A percentile compares a stretch with the other conserved stretches of the same genome.
Evolutionary conservation across 53 echinoderm and acorn worm genomes (phyloP).

Genomic region (Holothuria scabra): DNA sequence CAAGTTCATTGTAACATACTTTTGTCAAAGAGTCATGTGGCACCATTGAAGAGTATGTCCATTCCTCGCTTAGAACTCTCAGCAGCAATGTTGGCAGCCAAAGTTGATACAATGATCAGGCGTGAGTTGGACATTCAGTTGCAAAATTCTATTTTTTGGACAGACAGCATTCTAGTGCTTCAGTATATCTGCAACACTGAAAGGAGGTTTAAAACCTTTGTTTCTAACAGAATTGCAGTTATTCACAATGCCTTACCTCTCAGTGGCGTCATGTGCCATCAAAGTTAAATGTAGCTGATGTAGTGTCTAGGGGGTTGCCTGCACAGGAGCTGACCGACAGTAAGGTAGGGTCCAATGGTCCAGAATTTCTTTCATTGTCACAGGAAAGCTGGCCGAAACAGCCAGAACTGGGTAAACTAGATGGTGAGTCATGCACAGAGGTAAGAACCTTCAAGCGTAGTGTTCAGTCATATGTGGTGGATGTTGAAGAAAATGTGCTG

Average conservation of each 20-base stretch:
- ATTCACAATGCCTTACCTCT: conserved; percentile 42
- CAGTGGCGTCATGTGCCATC: conserved; percentile 65
- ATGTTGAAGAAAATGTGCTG: neutral
- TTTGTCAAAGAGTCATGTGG: conserved; percentile 59
- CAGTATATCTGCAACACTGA: conserved; percentile 54
- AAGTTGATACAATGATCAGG: conserved; percentile 44
- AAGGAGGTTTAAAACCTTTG: conserved; percentile 68
- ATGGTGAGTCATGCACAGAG: conserved; percentile 36
- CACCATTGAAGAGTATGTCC: conserved; percentile 55
- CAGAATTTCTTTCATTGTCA: conserved; percentile 39
- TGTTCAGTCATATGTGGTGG: conserved; percentile 9
- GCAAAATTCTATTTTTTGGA: conserved; percentile 50
- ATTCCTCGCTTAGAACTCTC: conserved; percentile 56
- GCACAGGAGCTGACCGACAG: conserved; percentile 58
- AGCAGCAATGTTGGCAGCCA: conserved; percentile 56
- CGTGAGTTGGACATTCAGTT: conserved; percentile 30
- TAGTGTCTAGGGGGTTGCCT: conserved; percentile 63
- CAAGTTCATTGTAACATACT: conserved; percentile 50
- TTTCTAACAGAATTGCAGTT: conserved; percentile 62
- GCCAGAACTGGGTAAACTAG: neutral
- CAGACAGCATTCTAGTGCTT: conserved; percentile 65
- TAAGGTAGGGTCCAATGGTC: conserved; percentile 55
- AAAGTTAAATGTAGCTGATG: conserved; percentile 77
- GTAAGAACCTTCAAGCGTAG: neutral
- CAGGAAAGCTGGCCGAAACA: conserved; percentile 52